Evolutionary conservation across 2,113 vertebrate species (phyloP).

Genomic region (Haplotaxodon microlepis): DNA sequence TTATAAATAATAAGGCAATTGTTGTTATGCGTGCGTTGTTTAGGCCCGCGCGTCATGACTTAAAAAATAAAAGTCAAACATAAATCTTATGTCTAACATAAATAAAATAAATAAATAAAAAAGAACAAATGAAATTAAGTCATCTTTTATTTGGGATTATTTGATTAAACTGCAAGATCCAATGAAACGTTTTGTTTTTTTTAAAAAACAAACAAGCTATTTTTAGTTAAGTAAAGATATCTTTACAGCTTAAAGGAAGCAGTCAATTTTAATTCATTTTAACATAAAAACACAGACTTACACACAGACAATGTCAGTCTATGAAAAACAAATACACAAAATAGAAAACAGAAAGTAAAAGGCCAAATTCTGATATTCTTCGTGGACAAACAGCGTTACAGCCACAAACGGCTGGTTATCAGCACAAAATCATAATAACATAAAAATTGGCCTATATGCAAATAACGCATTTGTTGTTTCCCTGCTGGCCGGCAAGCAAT

Average conservation of each 20-base stretch:
- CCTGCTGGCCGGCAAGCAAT: constrained; percentile 36
- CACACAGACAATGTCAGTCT: neutral
- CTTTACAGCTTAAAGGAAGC: neutral
- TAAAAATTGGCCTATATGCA: constrained; percentile 17
- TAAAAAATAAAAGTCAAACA: neutral
- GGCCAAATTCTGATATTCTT: neutral
- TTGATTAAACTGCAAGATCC: neutral
- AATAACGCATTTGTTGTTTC: constrained; percentile 42
- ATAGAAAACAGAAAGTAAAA: neutral
- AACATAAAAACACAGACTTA: neutral
- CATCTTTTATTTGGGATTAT: neutral
- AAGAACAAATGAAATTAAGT: neutral
- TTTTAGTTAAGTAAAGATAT: neutral
- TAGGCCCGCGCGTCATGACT: neutral
- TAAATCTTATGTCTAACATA: neutral
- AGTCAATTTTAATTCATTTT: neutral
- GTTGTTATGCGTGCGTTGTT: neutral
- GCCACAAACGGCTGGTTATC: neutral
- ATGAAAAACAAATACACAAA: neutral
- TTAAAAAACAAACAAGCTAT: neutral
- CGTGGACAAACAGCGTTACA: neutral
- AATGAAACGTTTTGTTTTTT: neutral
- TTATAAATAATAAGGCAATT: neutral
- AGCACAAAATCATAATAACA: constrained; percentile 1
- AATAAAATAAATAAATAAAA: neutral